Evolutionary conservation across 2,113 vertebrate species (phyloP).

Genomic region (Pollachius pollachius): DNA sequence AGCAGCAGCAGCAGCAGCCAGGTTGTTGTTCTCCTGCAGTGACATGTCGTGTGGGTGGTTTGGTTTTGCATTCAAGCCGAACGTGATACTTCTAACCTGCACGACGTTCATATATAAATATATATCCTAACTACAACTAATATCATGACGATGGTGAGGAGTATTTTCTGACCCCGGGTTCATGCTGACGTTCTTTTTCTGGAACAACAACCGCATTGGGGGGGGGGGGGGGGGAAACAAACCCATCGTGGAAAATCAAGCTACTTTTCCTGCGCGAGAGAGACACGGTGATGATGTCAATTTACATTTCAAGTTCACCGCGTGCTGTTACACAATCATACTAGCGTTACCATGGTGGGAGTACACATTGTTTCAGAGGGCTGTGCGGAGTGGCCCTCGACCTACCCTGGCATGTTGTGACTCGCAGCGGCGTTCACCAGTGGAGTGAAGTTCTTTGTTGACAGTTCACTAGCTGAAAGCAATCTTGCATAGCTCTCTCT

Average conservation of each 20-base stretch:
- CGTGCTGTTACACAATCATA: slow-evolving; percentile 69
- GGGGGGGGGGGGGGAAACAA: no score
- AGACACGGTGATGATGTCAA: slow-evolving; percentile 59
- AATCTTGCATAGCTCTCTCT: slow-evolving; percentile 32
- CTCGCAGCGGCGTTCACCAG: slow-evolving; percentile 51
- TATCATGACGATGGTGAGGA: no score
- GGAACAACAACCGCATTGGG: no score
- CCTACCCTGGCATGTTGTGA: slow-evolving; percentile 70
- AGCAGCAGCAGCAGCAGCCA: no score
- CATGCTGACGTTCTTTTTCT: no score
- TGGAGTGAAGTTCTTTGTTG: slow-evolving; percentile 60
- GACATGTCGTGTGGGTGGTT: no score
- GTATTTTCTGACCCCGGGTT: no score
- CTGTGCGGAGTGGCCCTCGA: slow-evolving; percentile 59
- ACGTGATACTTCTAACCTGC: no score
- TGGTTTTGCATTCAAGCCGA: no score
- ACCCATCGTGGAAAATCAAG: slow-evolving; percentile 45
- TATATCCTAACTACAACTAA: no score
- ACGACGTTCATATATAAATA: no score
- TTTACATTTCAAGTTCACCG: slow-evolving; percentile 70
- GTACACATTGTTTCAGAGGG: slow-evolving; percentile 58
- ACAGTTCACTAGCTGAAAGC: slow-evolving; percentile 57
- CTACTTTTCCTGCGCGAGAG: slow-evolving; percentile 47
- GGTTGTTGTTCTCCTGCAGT: no score
- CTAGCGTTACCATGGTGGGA: slow-evolving; percentile 67